Conservation (phyloP, 2,113 vertebrate genomes). For the Oenanthe melanoleuca region DNA sequence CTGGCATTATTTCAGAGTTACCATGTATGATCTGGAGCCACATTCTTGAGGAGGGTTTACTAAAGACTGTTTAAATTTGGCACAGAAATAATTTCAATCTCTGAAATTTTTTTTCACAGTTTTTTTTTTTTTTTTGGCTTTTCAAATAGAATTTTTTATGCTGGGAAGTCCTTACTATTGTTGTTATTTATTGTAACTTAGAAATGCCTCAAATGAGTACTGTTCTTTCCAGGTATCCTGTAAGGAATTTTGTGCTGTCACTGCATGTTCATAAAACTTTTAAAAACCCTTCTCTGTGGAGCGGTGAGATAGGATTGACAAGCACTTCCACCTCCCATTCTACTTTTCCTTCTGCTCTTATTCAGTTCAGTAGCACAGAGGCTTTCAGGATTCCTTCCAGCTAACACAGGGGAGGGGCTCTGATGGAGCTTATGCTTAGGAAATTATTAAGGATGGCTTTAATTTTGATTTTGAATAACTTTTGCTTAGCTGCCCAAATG, state of each 20-base stretch:
- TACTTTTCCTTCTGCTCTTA: background rate
- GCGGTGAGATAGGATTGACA: background rate
- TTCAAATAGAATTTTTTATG: background rate
- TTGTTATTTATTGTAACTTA: background rate
- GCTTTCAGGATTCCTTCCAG: background rate
- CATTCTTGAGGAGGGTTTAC: background rate
- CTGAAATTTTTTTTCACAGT: background rate
- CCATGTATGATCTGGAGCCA: background rate
- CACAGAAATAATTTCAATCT: background rate
- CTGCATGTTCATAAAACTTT: background rate
- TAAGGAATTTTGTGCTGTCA: background rate
- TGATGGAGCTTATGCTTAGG: background rate
- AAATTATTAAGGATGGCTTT: background rate
- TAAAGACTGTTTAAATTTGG: background rate
- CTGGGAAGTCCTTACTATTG: background rate
- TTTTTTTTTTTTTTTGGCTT: background rate
- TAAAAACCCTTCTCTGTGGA: background rate
- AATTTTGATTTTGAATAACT: background rate
- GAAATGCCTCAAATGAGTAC: background rate
- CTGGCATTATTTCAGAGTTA: background rate
- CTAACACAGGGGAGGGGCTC: background rate
- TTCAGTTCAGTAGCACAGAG: background rate
- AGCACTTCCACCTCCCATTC: background rate
- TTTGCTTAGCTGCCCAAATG: background rate
- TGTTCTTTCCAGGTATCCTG: background rate